Percentiles rank a stretch among this genome's conserved stretches.
phyloP scores from a whole-genome alignment of 2,113 vertebrate species.

The Pitta sordida region DNA sequence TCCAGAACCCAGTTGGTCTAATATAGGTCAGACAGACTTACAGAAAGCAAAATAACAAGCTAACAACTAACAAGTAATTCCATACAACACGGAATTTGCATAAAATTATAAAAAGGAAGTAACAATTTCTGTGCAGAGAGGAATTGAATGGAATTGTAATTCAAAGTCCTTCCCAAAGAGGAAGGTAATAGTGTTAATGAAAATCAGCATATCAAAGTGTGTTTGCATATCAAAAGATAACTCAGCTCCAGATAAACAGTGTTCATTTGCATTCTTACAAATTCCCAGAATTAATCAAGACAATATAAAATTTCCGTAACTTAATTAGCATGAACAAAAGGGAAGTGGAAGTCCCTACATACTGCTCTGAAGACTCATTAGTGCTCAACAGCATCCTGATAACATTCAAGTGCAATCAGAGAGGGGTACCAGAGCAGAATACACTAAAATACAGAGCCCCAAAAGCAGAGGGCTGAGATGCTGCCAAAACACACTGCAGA shows the following conservation, averaged over 20 bases:
- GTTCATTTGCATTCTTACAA: slow-evolving; percentile 18
- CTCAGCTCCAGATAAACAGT: slow-evolving; percentile 6
- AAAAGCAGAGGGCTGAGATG: not conserved
- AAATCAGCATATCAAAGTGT: not conserved
- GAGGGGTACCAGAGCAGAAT: not conserved
- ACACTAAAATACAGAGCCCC: not conserved
- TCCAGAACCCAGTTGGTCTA: fast-evolving
- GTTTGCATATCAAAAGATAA: slow-evolving; percentile 43
- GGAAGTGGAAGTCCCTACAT: slow-evolving; percentile 10
- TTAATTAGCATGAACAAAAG: slow-evolving; percentile 50
- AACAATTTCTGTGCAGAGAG: not conserved
- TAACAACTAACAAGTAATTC: not conserved
- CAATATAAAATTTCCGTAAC: slow-evolving; percentile 8
- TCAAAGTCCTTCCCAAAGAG: not conserved
- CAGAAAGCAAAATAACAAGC: not conserved
- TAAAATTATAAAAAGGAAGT: not conserved
- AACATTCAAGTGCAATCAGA: not conserved
- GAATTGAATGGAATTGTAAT: not conserved
- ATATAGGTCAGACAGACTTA: not conserved
- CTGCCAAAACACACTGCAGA: not conserved
- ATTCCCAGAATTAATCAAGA: slow-evolving; percentile 39
- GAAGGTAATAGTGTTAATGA: not conserved
- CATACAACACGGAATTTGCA: not conserved
- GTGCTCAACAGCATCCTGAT: not conserved
- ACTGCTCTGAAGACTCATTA: slow-evolving; percentile 33